Evolutionary conservation across 1,140 invertebrate genomes (phyloP), one percentile per base, ranked within the genome.

Genomic region (Littorina saxatilis): DNA sequence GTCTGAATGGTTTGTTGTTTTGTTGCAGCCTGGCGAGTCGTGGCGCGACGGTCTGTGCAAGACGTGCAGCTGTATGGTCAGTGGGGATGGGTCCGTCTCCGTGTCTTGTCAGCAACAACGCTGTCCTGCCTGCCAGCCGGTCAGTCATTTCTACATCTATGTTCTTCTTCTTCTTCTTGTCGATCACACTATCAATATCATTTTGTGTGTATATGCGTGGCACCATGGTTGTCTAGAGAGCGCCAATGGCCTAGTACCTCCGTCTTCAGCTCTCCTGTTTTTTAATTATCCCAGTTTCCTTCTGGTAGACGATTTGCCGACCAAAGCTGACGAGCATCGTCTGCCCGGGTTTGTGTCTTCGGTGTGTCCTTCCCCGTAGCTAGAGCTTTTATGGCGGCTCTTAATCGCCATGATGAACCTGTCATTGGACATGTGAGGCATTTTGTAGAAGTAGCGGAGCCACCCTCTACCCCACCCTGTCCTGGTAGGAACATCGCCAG

Each of bases 21-120:
- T 77, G 50, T 80, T 70, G 27, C 74, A 87, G 83, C 68, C 81
- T 47, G 83, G 83, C 29, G 74, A 86, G 47, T 82, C 55, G 20
- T 86, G 87, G 85, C 79, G 79, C 11, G 85, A 88, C 58, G 84
- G 84, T 39, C 29, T 37, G 17, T 86, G 85, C 80, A 86, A 83
- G 70, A 77, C 84, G 2, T 88, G 85, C 68, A 29, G 76, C 47
- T 88, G 87, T 82, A 50, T 79, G n/a, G 74, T 73, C 11, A 50
- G 39, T n/a, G 63, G 47, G 4, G 81, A 83, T 50, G 83, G 73
- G 47, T 80, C 68, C 15, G 40, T 52, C 15, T 52, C 43, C 29
- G 63, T 80, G 27, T 55, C 50, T 35, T 73, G 35, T 39, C 39
- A 82, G 32, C 37, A 35, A 9, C 50, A 52, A 20, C 37, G 35